phyloP scores from a whole-genome alignment of 2,113 vertebrate genomes.

The Nibea coibor region DNA sequence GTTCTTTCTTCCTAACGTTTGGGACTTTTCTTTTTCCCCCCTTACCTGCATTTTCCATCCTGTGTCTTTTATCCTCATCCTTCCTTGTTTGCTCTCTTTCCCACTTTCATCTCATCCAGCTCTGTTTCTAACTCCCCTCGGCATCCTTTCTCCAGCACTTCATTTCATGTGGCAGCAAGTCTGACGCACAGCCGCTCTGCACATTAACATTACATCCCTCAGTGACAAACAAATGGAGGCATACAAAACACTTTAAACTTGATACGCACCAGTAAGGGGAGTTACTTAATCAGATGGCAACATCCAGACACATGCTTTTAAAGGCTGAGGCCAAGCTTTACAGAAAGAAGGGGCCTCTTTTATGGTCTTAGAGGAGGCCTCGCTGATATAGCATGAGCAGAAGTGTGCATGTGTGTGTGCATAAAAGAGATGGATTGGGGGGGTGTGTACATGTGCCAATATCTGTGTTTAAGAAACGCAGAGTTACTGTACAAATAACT shows the following conservation, averaged over 20 bases:
- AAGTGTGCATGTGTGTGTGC: constrained; percentile 1
- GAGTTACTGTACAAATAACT: constrained; percentile 61
- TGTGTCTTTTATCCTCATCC: constrained; percentile 7
- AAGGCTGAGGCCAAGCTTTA: constrained; percentile 2
- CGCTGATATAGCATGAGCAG: constrained; percentile 3
- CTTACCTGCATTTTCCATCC: constrained; percentile 50
- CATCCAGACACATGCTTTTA: neutral
- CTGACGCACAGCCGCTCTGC: constrained; percentile 42
- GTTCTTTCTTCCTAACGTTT: constrained; percentile 22
- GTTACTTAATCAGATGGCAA: constrained; percentile 22
- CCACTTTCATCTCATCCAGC: neutral
- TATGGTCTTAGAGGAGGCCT: constrained; percentile 34
- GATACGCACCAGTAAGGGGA: constrained; percentile 22
- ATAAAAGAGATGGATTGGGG: neutral
- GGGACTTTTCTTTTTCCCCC: constrained; percentile 24
- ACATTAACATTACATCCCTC: constrained; percentile 16
- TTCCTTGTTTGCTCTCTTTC: neutral
- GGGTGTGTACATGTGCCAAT: constrained; percentile 6
- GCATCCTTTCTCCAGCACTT: constrained; percentile 32
- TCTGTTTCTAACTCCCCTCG: neutral
- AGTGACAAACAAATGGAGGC: constrained; percentile 48
- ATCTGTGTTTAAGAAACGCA: constrained; percentile 53
- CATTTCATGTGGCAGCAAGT: constrained; percentile 29
- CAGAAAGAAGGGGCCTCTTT: constrained; percentile 25
- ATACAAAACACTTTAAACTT: constrained; percentile 40